Percentiles rank a stretch among this genome's conserved stretches.
Evolutionary conservation across 2,888 invertebrate species (phyloP).

Genomic region (Eupithecia abbreviata): DNA sequence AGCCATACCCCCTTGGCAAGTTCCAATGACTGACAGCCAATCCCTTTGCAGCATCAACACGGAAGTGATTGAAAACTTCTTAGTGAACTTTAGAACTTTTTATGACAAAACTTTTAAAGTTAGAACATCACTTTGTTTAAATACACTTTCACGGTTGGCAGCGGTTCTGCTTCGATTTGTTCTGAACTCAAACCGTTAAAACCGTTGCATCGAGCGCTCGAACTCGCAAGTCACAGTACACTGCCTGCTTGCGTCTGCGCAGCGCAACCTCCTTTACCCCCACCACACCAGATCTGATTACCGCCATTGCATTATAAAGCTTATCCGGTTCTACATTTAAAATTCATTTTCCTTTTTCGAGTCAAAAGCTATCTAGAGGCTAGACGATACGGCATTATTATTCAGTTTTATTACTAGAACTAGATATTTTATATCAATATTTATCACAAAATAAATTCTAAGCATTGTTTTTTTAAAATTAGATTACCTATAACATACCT

Average conservation of each 20-base stretch:
- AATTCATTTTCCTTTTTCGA: neutral
- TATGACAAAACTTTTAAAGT: slow-evolving; percentile 27
- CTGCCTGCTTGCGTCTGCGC: slow-evolving; percentile 58
- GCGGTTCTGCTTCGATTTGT: slow-evolving; percentile 70
- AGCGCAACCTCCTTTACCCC: slow-evolving; percentile 67
- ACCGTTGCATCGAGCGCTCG: slow-evolving; percentile 49
- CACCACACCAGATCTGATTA: slow-evolving; percentile 47
- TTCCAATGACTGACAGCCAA: slow-evolving; percentile 39
- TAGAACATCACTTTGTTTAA: slow-evolving; percentile 42
- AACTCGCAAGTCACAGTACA: slow-evolving; percentile 42
- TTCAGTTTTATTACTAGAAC: no score
- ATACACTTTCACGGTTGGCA: slow-evolving; percentile 69
- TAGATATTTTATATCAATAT: no score
- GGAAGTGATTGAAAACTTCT: slow-evolving; percentile 28
- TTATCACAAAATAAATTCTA: no score
- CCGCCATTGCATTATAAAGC: slow-evolving; percentile 15
- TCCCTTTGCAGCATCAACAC: slow-evolving; percentile 28
- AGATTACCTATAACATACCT: no score
- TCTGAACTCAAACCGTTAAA: slow-evolving; percentile 61
- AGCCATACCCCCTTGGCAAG: slow-evolving; percentile 41
- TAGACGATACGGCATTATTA: neutral
- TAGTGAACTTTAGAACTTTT: slow-evolving; percentile 15
- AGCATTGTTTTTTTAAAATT: no score
- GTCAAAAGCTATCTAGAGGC: neutral
- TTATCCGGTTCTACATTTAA: neutral